These are phyloP conservation scores for Tenthredo scrophulariae DNA, from an alignment of 2,888 invertebrate genomes.

Conservation along the genomic window DNA sequence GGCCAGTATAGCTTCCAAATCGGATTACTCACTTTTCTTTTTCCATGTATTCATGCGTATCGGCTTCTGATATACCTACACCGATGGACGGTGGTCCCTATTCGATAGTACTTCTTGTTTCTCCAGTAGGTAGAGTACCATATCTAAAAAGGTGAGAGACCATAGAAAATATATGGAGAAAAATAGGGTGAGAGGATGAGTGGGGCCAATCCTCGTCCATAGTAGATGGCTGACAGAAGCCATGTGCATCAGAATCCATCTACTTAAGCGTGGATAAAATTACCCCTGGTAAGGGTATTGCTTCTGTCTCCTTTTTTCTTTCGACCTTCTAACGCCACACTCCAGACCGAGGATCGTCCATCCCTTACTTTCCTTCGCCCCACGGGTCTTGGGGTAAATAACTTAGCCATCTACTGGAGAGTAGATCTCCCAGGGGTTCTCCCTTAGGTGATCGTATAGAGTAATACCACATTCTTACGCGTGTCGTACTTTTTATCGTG, in stretches of 20 bases:
- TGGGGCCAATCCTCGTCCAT: background rate
- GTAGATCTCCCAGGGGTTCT: constrained; percentile 58
- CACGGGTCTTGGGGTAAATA: constrained; percentile 59
- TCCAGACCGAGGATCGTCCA: constrained; percentile 52
- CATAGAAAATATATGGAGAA: constrained; percentile 32
- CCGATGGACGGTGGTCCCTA: background rate
- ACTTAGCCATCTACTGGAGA: constrained; percentile 60
- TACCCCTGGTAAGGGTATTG: constrained; percentile 57
- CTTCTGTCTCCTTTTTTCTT: constrained; percentile 28
- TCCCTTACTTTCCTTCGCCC: background rate
- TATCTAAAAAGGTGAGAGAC: constrained; percentile 42
- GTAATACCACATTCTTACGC: background rate
- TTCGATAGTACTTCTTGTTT: background rate
- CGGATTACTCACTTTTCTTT: constrained; percentile 38
- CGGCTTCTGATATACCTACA: constrained; percentile 17
- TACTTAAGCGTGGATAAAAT: constrained; percentile 70
- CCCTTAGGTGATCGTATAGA: background rate
- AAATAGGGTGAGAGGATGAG: background rate
- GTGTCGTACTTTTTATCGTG: background rate
- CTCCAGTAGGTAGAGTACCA: background rate
- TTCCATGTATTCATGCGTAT: background rate
- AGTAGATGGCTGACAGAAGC: constrained; percentile 60
- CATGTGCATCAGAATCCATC: constrained; percentile 60
- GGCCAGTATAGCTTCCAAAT: constrained; percentile 22
- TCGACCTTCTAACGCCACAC: background rate